These are phyloP conservation scores for Ostrea edulis DNA, from an alignment of 1,140 invertebrate genomes.

Conservation along the genomic window DNA sequence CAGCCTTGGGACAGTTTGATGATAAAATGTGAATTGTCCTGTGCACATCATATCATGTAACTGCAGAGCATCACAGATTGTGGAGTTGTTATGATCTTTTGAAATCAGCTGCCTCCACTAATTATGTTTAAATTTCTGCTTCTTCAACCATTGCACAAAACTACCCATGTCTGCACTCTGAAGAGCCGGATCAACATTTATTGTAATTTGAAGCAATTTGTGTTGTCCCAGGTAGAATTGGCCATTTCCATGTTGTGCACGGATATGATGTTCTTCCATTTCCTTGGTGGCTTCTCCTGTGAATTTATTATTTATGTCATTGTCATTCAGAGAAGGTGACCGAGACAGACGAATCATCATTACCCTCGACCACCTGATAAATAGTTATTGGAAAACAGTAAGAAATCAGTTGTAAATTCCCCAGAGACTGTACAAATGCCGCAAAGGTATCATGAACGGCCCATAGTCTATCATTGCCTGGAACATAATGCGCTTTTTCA, in stretches of 20 bases:
- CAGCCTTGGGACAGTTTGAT: background rate
- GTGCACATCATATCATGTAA: background rate
- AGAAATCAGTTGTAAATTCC: background rate
- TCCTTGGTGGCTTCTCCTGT: conserved; percentile 5
- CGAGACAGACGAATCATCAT: conserved; percentile 3
- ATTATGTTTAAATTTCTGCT: background rate
- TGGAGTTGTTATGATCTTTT: background rate
- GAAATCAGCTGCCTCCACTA: conserved; percentile 19
- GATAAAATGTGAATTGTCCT: conserved; percentile 15
- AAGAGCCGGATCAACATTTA: background rate
- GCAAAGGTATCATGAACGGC: background rate
- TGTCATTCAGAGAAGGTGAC: conserved; percentile 13
- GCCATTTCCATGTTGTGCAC: background rate
- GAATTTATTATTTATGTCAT: background rate
- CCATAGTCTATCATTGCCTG: background rate
- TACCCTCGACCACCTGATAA: conserved; percentile 4
- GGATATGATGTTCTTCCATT: conserved; percentile 24
- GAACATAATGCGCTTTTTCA: background rate
- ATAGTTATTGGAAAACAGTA: background rate
- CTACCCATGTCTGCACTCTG: background rate
- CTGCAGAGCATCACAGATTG: conserved; percentile 7
- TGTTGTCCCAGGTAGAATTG: background rate
- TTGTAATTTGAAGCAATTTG: background rate
- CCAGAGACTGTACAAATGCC: background rate
- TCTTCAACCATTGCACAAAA: background rate